These are phyloP conservation scores for Ascidia mentula DNA, from an alignment of 23 tunicate genomes.

Conservation along the genomic window DNA sequence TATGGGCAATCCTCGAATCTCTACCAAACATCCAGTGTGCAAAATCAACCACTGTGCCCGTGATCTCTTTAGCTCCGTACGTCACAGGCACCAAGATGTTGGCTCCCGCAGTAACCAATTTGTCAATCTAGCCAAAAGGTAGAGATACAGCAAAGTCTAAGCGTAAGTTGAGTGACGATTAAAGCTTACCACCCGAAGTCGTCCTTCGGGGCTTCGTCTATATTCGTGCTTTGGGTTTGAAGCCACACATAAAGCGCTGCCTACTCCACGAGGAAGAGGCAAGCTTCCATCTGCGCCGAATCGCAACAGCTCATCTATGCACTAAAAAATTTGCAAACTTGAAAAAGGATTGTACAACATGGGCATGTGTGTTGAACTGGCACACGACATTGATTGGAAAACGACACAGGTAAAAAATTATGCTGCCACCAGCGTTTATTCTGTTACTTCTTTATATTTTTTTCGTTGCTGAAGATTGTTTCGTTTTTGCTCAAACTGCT, in stretches of 20 bases:
- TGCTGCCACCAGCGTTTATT: too few relatives aligned
- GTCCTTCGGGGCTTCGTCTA: constrained; percentile 37
- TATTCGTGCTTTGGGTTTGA: constrained; percentile 66
- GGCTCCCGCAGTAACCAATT: constrained; percentile 64
- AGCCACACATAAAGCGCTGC: constrained; percentile 71
- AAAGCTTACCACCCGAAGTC: constrained; percentile 59
- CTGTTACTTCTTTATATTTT: too few relatives aligned
- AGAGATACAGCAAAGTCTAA: neutral
- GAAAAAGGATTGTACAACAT: too few relatives aligned
- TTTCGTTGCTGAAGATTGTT: too few relatives aligned
- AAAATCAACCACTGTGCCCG: constrained; percentile 90
- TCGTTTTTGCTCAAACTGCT: too few relatives aligned
- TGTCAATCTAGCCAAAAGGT: constrained; percentile 55
- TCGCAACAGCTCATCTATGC: constrained; percentile 56
- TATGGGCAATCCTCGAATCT: constrained; percentile 66
- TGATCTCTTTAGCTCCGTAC: constrained; percentile 64
- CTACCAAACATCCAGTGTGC: constrained; percentile 80
- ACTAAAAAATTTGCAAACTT: too few relatives aligned
- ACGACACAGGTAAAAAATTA: too few relatives aligned
- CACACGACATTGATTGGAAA: too few relatives aligned
- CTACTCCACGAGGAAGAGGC: constrained; percentile 56
- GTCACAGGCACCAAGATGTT: constrained; percentile 76
- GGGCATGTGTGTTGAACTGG: too few relatives aligned
- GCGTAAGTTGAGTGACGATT: too few relatives aligned
- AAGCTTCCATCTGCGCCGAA: constrained; percentile 76